phyloP scores from a whole-genome alignment of 2,113 vertebrate genomes.

The Oxyruncus cristatus region DNA sequence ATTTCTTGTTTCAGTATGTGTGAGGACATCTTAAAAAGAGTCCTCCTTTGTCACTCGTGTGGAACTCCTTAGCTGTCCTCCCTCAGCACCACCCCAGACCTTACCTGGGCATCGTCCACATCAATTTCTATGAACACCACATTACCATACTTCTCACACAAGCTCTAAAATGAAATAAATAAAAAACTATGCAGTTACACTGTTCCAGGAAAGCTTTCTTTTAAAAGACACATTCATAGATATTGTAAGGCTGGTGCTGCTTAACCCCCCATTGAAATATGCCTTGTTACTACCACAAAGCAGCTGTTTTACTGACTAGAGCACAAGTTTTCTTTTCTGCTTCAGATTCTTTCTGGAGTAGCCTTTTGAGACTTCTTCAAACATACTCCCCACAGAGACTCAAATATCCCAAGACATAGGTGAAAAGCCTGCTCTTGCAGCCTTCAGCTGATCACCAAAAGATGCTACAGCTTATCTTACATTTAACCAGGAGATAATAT shows the following conservation, averaged over 20 bases:
- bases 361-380: background rate
- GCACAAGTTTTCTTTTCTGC: background rate
- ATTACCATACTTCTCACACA: constrained; percentile 61
- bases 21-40: background rate
- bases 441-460: background rate
- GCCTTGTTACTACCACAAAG: background rate
- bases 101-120: constrained; percentile 86
- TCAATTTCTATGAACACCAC: constrained; percentile 92
- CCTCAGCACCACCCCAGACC: background rate
- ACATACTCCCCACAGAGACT: background rate
- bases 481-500: background rate
- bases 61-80: background rate
- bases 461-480: background rate
- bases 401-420: background rate
- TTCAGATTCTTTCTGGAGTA: background rate
- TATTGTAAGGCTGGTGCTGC: background rate
- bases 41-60: background rate
- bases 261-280: background rate
- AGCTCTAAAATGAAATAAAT: constrained; percentile 54
- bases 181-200: background rate
- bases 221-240: background rate
- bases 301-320: background rate
- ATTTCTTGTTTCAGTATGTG: background rate
- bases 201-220: background rate
- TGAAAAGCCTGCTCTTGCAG: background rate